Conservation (phyloP, 2,797 vertebrate genomes). For the Pseudocheirus occidentalis region DNA sequence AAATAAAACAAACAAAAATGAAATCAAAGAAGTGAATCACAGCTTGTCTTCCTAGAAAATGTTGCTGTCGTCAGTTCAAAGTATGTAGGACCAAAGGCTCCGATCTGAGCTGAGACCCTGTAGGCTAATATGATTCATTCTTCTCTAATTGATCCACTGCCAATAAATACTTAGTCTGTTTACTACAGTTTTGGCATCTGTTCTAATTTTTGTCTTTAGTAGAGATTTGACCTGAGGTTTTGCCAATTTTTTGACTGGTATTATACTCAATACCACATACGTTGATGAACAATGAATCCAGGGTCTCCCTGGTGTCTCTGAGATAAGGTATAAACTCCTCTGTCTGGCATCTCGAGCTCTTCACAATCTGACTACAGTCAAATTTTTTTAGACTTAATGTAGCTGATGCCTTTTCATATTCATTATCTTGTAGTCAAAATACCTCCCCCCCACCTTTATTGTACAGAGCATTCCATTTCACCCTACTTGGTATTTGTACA, state of each 20-base stretch:
- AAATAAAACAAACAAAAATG: constrained; percentile 29
- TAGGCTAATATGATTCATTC: neutral
- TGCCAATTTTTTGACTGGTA: neutral
- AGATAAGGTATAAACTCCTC: neutral
- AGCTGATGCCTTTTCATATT: neutral
- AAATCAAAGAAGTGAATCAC: constrained; percentile 31
- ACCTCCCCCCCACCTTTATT: too few species aligned
- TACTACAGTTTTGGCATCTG: neutral
- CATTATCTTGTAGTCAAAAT: neutral
- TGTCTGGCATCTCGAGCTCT: neutral
- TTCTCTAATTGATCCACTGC: neutral
- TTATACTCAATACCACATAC: neutral
- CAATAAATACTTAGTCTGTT: neutral
- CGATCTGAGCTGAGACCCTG: neutral
- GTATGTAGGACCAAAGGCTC: neutral
- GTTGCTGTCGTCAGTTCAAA: neutral
- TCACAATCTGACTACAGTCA: neutral
- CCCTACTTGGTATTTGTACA: neutral
- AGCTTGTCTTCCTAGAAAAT: constrained; percentile 35
- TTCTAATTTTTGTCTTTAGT: neutral
- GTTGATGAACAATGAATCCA: neutral
- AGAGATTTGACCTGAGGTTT: neutral
- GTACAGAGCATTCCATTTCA: neutral
- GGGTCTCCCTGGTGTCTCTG: neutral
- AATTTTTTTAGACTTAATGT: neutral